These are phyloP conservation scores for Caenorhabditis zanzibari DNA, from an alignment of 2,888 invertebrate species.

Conservation along the genomic window DNA sequence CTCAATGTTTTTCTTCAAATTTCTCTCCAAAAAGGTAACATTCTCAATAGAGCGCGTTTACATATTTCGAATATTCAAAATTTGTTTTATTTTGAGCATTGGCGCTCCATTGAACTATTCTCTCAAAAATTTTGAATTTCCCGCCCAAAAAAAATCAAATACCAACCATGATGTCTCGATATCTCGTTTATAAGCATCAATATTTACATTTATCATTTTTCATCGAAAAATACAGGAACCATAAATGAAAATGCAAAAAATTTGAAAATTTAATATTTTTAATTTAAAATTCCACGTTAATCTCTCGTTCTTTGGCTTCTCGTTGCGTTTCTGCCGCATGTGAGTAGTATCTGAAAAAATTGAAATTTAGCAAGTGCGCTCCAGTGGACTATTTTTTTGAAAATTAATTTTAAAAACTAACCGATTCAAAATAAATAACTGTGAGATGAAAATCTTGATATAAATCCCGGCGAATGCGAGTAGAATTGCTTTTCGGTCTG, in stretches of 20 bases:
- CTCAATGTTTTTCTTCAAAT: too few relatives aligned
- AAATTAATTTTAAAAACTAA: background rate
- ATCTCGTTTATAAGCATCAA: constrained; percentile 50
- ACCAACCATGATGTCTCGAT: constrained; percentile 55
- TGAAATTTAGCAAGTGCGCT: too few relatives aligned
- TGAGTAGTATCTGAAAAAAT: constrained; percentile 46
- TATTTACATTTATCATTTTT: constrained; percentile 57
- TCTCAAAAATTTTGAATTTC: background rate
- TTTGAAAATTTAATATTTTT: background rate
- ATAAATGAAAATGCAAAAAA: background rate
- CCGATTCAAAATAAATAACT: constrained; percentile 49
- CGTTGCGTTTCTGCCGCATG: constrained; percentile 37
- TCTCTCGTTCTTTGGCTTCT: constrained; percentile 25
- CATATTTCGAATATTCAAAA: too few relatives aligned
- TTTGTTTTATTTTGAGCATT: too few relatives aligned
- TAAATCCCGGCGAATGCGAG: constrained; percentile 44
- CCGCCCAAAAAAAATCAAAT: background rate
- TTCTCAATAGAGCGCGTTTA: too few relatives aligned
- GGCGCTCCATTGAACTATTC: too few relatives aligned
- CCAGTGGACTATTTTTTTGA: too few relatives aligned
- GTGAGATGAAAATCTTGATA: constrained; percentile 47
- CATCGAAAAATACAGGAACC: background rate
- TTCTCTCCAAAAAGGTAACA: too few relatives aligned
- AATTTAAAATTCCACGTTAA: constrained; percentile 26
- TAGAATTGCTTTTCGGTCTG: constrained; percentile 46